Evolutionary conservation across 2,797 vertebrate genomes (phyloP).

Genomic region (Betta splendens): DNA sequence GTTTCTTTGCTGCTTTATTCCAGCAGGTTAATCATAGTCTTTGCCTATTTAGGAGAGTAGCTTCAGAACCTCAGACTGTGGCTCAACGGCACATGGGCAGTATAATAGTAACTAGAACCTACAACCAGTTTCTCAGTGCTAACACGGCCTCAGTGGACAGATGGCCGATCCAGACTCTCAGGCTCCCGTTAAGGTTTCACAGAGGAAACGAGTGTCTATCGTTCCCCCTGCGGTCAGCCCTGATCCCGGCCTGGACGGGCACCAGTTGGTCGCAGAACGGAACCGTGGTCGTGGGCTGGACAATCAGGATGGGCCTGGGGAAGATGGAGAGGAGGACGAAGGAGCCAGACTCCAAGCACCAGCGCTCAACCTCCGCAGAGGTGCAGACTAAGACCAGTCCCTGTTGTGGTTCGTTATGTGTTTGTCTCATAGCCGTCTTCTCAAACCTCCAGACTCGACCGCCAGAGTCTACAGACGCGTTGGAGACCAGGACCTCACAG

Average conservation of each 20-base stretch:
- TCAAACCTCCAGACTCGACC: constrained; percentile 48
- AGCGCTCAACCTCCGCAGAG: constrained; percentile 46
- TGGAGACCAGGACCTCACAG: constrained; percentile 61
- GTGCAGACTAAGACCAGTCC: constrained; percentile 46
- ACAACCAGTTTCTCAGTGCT: background rate
- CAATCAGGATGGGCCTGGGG: constrained; percentile 1
- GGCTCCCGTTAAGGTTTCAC: constrained; percentile 8
- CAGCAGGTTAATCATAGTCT: background rate
- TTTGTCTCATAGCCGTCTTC: background rate
- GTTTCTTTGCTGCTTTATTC: background rate
- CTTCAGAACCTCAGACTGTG: background rate
- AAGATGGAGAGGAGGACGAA: constrained; percentile 13
- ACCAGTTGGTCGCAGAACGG: constrained; percentile 7
- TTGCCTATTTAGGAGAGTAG: background rate
- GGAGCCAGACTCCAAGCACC: constrained; percentile 46
- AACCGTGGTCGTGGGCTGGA: constrained; percentile 9
- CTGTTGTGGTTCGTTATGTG: too few relatives aligned
- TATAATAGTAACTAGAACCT: too few relatives aligned
- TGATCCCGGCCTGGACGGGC: constrained; percentile 16
- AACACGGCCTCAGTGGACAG: constrained; percentile 16
- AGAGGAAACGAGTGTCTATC: background rate
- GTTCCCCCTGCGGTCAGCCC: constrained; percentile 11
- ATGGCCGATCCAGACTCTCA: constrained; percentile 48
- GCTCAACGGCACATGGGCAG: background rate
- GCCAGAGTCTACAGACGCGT: constrained; percentile 61